Base-by-base conservation (phyloP, 1,140 invertebrate genomes). In the Lanistes nyassanus region DNA sequence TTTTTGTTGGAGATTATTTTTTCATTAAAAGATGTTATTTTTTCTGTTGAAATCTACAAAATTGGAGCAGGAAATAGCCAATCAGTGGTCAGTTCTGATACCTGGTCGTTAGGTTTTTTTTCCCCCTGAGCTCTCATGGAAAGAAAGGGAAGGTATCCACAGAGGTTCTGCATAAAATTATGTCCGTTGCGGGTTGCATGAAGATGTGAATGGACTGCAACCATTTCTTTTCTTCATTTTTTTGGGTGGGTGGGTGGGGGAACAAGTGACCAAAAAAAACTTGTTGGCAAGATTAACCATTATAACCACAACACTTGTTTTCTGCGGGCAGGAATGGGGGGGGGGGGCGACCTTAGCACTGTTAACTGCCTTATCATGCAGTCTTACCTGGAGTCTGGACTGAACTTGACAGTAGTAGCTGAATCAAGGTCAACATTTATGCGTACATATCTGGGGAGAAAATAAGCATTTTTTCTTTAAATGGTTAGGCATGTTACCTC, bases 381-480 rank as follows among this genome's bases (percentile, higher is more conserved):
- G 4, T 76, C 84, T 81, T 82, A 89, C 90, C 94, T 96, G 36
- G 92, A 93, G 90, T 97, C 95, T 0, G 95, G 95, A 85, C 94
- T 96, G 93, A 95, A 97, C 62, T 92, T 92, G 21, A 97, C 91
- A 76, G 93, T 91, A 4, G 92, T 93, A 0, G 94, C 94, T 89
- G 93, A 91, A 88, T 97, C 96, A 80, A 93, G 94, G 81, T 96
- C 94, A 36, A 97, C 92, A 88, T 96, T 96, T 11, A 94, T 91
- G 16, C 95, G 89, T 2, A 95, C 88, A 16, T 92, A 88, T 79
- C 89, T 90, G 76, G 19, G 76, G 82, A 47, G 71, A 65, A 23
- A 36, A 75, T 76, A 47, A 65, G 29, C 9, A 19, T 58, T 51
- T 29, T 31, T 16, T n/a, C 36, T 26, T 6, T 70, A 16, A 19